Percentiles rank a stretch among this genome's conserved stretches.
phyloP scores from a whole-genome alignment of 23 tunicate genomes.

The Corella eumyota region DNA sequence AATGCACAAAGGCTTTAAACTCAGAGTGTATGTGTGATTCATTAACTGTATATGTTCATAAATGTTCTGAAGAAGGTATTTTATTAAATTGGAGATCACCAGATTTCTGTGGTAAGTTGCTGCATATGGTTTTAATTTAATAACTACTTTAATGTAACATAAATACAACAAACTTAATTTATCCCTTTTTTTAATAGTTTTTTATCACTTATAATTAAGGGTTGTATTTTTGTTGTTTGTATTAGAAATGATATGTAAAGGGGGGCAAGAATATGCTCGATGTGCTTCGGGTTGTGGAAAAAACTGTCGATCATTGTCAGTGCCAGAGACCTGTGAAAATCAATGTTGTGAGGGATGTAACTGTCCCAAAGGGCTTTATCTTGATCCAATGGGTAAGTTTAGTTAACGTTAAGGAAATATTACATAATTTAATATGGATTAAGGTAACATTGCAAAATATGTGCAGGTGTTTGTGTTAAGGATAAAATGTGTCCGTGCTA shows the following conservation, averaged over 20 bases:
- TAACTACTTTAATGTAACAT: not conserved
- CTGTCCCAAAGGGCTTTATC: slow-evolving; percentile 29
- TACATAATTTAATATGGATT: not conserved
- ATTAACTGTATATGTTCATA: slow-evolving; percentile 30
- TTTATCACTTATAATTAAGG: not conserved
- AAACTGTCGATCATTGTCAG: slow-evolving; percentile 34
- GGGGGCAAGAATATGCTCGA: slow-evolving; percentile 21
- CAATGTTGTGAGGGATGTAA: slow-evolving; percentile 57
- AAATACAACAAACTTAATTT: not conserved
- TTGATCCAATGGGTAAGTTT: slow-evolving; percentile 17
- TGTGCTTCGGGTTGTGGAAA: slow-evolving; percentile 36
- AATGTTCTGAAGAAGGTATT: slow-evolving; percentile 17
- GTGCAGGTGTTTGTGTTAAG: slow-evolving; percentile 36
- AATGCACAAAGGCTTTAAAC: slow-evolving; percentile 17
- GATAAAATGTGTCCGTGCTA: slow-evolving; percentile 29
- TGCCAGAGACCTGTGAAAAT: slow-evolving; percentile 25
- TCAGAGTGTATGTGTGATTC: slow-evolving; percentile 45
- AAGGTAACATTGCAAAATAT: not conserved
- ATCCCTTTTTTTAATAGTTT: not conserved
- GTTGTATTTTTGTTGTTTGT: no score
- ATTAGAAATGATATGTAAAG: slow-evolving; percentile 29
- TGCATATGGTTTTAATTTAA: no score
- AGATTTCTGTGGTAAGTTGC: slow-evolving; percentile 40
- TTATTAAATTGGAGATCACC: slow-evolving; percentile 34
- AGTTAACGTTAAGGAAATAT: no score